A percentile compares a stretch with the other conserved stretches of the same genome.
phyloP scores from a whole-genome alignment of 2,888 invertebrate genomes.

The Achlya flavicornis region DNA sequence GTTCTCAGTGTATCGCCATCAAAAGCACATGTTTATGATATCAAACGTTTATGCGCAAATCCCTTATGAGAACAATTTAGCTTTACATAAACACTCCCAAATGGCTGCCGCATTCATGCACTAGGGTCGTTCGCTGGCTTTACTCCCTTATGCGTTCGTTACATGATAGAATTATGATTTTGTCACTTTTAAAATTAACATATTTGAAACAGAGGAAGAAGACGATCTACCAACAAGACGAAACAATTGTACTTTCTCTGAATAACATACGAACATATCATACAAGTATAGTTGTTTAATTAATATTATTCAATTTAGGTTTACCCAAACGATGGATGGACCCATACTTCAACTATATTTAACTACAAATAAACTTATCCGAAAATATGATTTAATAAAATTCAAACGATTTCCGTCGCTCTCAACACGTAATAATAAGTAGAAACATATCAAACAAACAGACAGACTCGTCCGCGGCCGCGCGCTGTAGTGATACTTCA shows the following conservation, averaged over 20 bases:
- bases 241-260: too few species aligned
- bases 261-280: too few species aligned
- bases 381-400: neutral
- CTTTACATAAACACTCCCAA: constrained; percentile 42
- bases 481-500: constrained; percentile 55
- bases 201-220: too few species aligned
- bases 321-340: too few species aligned
- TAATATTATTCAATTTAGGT: too few species aligned
- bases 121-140: neutral
- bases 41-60: constrained; percentile 30
- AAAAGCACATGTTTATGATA: constrained; percentile 40
- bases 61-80: constrained; percentile 51
- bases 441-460: constrained; percentile 20
- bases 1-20: constrained; percentile 26
- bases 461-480: constrained; percentile 18
- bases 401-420: constrained; percentile 5
- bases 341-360: neutral
- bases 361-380: constrained; percentile 9
- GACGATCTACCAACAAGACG: too few species aligned
- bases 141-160: neutral
- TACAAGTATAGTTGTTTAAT: too few species aligned
- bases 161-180: neutral
- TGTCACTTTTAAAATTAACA: too few species aligned
- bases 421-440: constrained; percentile 9
- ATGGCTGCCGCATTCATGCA: constrained; percentile 18